Evolutionary conservation across 2,113 vertebrate genomes (phyloP).

Genomic region (Nerophis ophidion): DNA sequence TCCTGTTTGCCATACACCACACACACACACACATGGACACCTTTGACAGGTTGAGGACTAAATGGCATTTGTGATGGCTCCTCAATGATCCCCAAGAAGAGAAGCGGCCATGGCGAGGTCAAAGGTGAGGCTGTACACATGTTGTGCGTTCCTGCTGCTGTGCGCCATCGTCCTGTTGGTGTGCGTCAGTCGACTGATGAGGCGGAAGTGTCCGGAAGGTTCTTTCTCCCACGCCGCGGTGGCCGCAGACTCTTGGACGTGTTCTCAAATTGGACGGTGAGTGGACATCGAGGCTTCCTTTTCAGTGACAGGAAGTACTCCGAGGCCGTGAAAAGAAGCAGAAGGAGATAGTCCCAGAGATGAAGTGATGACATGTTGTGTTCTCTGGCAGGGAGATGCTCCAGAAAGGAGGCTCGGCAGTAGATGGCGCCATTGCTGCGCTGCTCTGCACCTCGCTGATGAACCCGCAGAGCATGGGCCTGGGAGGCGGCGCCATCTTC

Average conservation of each 20-base stretch:
- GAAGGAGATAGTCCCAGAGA: too few relatives aligned
- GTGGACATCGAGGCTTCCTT: slow-evolving; percentile 22
- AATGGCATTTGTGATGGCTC: neutral
- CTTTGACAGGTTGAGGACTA: neutral
- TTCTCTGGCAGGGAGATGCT: slow-evolving; percentile 57
- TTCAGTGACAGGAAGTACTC: too few relatives aligned
- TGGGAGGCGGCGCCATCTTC: slow-evolving; percentile 87
- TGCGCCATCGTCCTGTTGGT: slow-evolving; percentile 28
- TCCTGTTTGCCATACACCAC: neutral
- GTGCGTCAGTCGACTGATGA: slow-evolving; percentile 12
- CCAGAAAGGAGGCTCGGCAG: slow-evolving; percentile 75
- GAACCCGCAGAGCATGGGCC: slow-evolving; percentile 88
- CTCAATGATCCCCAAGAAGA: neutral
- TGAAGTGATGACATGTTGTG: neutral
- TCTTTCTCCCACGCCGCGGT: slow-evolving; percentile 69
- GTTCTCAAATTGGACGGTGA: slow-evolving; percentile 78
- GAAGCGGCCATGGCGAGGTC: slow-evolving; percentile 42
- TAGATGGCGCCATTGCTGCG: slow-evolving; percentile 86
- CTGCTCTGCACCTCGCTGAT: slow-evolving; percentile 82
- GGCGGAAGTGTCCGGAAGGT: slow-evolving; percentile 28
- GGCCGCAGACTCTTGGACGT: slow-evolving; percentile 76
- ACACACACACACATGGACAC: neutral
- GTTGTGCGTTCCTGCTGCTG: slow-evolving; percentile 38
- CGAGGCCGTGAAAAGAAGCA: neutral
- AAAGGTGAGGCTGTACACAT: slow-evolving; percentile 37